These are phyloP conservation scores for Drosophila pruinosa DNA, from an alignment of 1,140 invertebrate genomes.

Conservation along the genomic window DNA sequence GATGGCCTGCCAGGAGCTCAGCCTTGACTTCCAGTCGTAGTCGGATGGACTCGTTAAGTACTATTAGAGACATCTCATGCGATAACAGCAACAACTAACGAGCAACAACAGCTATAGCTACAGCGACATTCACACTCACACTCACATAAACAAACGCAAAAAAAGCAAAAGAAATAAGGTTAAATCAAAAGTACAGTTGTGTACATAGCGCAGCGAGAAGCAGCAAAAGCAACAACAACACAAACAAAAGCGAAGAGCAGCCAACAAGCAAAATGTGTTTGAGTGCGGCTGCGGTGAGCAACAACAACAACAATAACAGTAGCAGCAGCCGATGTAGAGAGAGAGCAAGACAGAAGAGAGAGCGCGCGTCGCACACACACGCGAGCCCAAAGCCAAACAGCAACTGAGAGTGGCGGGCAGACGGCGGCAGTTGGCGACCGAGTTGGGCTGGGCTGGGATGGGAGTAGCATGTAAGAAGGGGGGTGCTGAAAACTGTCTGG, in stretches of 20 bases:
- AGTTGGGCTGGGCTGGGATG: conserved; percentile 20
- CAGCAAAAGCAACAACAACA: conserved; percentile 69
- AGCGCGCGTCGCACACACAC: conserved; percentile 71
- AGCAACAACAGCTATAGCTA: conserved; percentile 28
- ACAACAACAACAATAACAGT: conserved; percentile 20
- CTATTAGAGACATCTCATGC: conserved; percentile 32
- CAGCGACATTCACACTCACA: conserved; percentile 34
- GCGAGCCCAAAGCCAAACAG: conserved; percentile 59
- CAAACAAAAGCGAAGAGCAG: conserved; percentile 59
- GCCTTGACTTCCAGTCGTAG: conserved; percentile 2
- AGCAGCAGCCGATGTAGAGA: conserved; percentile 37
- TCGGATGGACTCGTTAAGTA: conserved; percentile 3
- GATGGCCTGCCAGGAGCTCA: background rate
- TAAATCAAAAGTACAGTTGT: conserved; percentile 82
- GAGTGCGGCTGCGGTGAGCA: conserved; percentile 71
- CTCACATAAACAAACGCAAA: conserved; percentile 31
- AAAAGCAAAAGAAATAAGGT: conserved; percentile 78
- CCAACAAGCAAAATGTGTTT: conserved; percentile 77
- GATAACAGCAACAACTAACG: conserved; percentile 42
- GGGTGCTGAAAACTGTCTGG: conserved; percentile 50
- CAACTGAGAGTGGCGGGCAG: conserved; percentile 43
- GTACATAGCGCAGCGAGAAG: conserved; percentile 76
- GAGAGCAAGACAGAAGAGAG: conserved; percentile 65
- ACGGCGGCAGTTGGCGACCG: conserved; percentile 44
- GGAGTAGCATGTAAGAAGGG: background rate